Evolutionary conservation across 2,797 vertebrate species (phyloP), one percentile per base, ranked within the genome.

Genomic region (Tiaroga cobitis): DNA sequence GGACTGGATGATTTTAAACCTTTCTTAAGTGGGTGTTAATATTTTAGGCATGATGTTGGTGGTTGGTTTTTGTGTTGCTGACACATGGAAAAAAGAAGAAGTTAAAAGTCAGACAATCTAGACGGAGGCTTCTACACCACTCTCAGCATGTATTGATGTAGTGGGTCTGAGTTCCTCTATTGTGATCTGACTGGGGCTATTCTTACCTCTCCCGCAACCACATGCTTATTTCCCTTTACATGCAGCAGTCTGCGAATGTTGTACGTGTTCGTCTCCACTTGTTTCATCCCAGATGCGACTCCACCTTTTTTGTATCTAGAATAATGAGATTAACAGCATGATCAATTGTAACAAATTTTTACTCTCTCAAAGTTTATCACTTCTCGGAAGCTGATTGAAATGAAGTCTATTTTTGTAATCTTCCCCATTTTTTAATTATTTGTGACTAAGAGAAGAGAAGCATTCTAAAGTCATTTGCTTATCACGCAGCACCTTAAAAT

Each of bases 201-300:
- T 84, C 93, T 90, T 73, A 97, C 97, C 96, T 97, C 97, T 91
- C 92, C 90, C 0, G 96, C 97, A 34, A 92, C 80, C 75, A 97
- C 95, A 0, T 95, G 95, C 91, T 96, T 97, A 90, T 95, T 97
- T 82, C 97, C 97, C 90, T 97, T 97, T 78, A 97, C 96, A 0
- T 97, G 96, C 67, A 97, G 92, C 56, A 97, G 92, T 43, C 97
- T 92, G 81, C 90, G 95, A 67, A 96, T 7, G 0, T 96, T 92
- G 76, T 95, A 96, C 0, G 94, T 92, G 91, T 97, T 97, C 0
- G 95, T 97, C 88, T 97, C 96, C 84, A 96, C 95, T 0, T 96
- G 94, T 43, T 95, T 96, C 95, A 97, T 90, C 61, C 96, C 97
- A 0, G 96, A 96, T 37, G 96, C 96, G 43, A 96, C 93, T 0